A percentile compares a stretch with the other conserved stretches of the same genome.
Evolutionary conservation across 2,888 invertebrate genomes (phyloP).

Genomic region (Elaeidobius kamerunicus): DNA sequence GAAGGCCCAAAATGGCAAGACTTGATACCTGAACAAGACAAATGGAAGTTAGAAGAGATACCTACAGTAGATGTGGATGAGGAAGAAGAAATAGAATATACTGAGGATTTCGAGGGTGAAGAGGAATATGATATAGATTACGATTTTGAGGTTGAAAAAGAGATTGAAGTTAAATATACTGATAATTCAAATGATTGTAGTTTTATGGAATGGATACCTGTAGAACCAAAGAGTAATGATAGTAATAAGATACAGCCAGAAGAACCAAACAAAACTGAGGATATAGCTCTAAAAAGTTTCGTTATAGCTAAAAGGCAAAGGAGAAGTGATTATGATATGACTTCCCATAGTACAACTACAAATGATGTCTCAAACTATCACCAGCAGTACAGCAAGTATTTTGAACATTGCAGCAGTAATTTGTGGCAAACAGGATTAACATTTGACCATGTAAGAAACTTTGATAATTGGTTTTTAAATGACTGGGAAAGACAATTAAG

Average conservation of each 20-base stretch:
- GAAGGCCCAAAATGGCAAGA: slow-evolving; percentile 37
- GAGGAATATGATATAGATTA: slow-evolving; percentile 30
- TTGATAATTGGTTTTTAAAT: slow-evolving; percentile 43
- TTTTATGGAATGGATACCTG: slow-evolving; percentile 38
- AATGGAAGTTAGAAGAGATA: slow-evolving; percentile 22
- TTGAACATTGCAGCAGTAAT: slow-evolving; percentile 39
- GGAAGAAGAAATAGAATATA: no score
- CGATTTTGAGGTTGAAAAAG: slow-evolving; percentile 28
- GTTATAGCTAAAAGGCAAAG: not conserved
- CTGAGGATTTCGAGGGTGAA: slow-evolving; percentile 10
- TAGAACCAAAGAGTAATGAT: slow-evolving; percentile 15
- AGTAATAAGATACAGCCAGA: not conserved
- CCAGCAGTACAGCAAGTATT: slow-evolving; percentile 38
- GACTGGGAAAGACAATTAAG: slow-evolving; percentile 45
- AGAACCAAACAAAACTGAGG: not conserved
- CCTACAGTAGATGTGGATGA: slow-evolving; percentile 8
- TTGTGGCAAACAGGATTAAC: slow-evolving; percentile 40
- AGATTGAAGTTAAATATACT: slow-evolving; percentile 21
- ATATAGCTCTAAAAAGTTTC: not conserved
- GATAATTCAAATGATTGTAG: slow-evolving; percentile 8
- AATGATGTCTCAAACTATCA: slow-evolving; percentile 7
- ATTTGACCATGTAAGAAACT: slow-evolving; percentile 40
- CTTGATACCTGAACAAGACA: slow-evolving; percentile 27
- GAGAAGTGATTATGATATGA: not conserved
- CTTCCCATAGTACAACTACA: not conserved